Evolutionary conservation across 2,888 invertebrate genomes (phyloP).

Genomic region (Muschampia staudingeri): DNA sequence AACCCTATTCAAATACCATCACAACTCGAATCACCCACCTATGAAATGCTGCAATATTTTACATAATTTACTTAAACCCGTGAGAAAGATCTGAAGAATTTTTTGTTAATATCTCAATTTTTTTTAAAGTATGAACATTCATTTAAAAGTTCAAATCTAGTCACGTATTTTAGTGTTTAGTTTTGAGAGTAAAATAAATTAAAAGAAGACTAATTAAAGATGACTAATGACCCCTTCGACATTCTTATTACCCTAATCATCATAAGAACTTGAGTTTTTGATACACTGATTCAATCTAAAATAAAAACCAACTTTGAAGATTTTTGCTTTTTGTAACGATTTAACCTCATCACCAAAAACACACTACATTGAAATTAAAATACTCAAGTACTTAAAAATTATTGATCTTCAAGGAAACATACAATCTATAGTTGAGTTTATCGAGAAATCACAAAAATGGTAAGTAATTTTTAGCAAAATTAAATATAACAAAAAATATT

Average conservation of each 20-base stretch:
- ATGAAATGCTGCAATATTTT: background rate
- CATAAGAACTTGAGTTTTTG: background rate
- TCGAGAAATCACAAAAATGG: background rate
- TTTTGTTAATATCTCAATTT: too few species aligned
- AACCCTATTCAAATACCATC: conserved; percentile 25
- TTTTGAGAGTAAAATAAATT: too few species aligned
- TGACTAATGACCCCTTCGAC: background rate
- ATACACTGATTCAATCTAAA: background rate
- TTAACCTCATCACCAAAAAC: background rate
- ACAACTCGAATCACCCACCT: conserved; percentile 40
- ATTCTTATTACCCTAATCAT: background rate
- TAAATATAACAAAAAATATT: background rate
- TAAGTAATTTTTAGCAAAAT: conserved; percentile 31
- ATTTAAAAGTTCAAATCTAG: background rate
- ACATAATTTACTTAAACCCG: background rate
- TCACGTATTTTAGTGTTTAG: background rate
- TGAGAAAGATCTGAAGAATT: background rate
- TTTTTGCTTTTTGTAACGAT: background rate
- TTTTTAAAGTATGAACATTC: background rate
- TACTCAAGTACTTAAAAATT: background rate
- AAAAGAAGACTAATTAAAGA: too few species aligned
- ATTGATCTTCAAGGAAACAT: background rate
- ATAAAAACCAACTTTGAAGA: background rate
- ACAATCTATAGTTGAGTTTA: background rate
- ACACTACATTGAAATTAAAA: background rate